Evolutionary conservation across 2,797 vertebrate genomes (phyloP), one percentile per base, ranked within the genome.

Genomic region (Lagocephalus sceleratus): DNA sequence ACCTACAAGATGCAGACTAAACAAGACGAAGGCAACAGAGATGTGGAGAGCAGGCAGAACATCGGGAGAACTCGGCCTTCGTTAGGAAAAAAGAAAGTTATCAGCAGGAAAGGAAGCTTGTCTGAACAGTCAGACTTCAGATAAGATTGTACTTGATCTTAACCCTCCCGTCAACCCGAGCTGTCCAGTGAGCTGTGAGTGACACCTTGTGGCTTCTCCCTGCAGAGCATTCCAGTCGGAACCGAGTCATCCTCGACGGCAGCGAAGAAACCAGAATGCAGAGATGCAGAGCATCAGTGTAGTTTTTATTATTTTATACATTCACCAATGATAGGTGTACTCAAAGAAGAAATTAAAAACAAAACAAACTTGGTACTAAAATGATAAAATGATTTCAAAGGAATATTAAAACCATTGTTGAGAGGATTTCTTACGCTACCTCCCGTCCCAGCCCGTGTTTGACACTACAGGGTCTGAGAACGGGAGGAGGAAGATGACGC

Each of bases 231-330:
- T n/a, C n/a, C 39, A 39, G 38, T 1, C 14, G 15, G 32, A 35
- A 35, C 11, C 23, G 23, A n/a, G n/a, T n/a, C n/a, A n/a, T 25
- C 23, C 3, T 35, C 32, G 2, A 11, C 29, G 9, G 29, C 12
- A 35, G 32, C 32, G 2, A 35, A 4, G 14, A 16, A 12, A 20
- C 0, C 17, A 5, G 12, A 63, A 25, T 0, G 6, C 20, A 68
- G 63, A 64, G 51, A 21, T 0, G 12, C 17, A 69, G 61, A 64
- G 52, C 76, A 76, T 87, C 75, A 88, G 87, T 77, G 87, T 75
- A 84, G 67, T 89, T 90, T 90, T 90, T 91, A 90, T 91, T 91
- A 87, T 92, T 92, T 35, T 91, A 83, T 92, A 92, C 91, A 92
- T 92, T 91, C 89, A 92, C 89, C 90, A 91, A 87, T 91, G 86